Conservation (phyloP, 2,113 vertebrate genomes). For the Cavia porcellus region DNA sequence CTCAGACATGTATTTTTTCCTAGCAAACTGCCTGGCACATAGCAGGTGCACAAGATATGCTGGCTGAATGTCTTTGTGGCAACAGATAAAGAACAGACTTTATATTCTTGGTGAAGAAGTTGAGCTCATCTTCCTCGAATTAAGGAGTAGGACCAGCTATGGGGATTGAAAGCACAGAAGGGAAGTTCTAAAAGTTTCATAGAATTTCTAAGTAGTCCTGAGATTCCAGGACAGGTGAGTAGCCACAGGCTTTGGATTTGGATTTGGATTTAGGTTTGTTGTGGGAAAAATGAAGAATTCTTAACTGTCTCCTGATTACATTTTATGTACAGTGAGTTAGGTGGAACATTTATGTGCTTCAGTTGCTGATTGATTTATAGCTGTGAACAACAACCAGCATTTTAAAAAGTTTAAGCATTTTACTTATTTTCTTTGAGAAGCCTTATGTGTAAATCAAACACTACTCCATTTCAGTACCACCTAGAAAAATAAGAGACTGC, state of each 20-base stretch:
- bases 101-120: background rate
- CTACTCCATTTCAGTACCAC: background rate
- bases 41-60: background rate
- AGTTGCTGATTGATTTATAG: background rate
- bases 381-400: background rate
- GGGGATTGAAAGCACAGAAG: background rate
- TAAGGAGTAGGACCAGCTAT: background rate
- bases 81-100: background rate
- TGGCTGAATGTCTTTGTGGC: background rate
- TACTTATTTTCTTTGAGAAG: slow-evolving; percentile 3
- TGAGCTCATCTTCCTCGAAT: background rate
- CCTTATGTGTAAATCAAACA: background rate
- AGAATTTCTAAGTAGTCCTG: background rate
- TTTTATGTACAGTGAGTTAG: background rate
- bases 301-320: background rate
- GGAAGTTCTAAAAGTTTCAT: background rate
- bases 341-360: background rate
- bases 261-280: background rate
- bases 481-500: background rate
- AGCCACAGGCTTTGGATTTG: background rate
- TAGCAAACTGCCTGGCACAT: background rate
- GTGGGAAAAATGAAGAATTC: background rate
- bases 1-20: background rate
- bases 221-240: background rate
- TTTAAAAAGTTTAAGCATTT: slow-evolving; percentile 19